Conservation (phyloP, 2,113 vertebrate genomes). For the Stegastes partitus region DNA sequence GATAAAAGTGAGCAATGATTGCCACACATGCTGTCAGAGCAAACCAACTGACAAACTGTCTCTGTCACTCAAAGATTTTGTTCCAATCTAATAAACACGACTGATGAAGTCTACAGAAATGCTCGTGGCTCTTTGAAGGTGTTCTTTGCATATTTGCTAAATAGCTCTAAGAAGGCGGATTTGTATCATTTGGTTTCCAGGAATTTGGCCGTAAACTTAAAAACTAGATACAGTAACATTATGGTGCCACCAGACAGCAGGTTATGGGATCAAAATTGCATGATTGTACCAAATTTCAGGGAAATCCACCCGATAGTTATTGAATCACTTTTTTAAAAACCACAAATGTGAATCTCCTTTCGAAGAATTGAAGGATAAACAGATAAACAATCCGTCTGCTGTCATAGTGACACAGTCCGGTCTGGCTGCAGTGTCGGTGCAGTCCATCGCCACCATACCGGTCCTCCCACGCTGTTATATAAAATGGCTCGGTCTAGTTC, state of each 20-base stretch:
- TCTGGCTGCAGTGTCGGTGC: conserved; percentile 18
- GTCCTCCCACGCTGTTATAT: conserved; percentile 20
- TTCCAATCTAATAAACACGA: too few relatives aligned
- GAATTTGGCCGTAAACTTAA: background rate
- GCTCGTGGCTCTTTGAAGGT: too few relatives aligned
- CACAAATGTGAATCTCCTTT: background rate
- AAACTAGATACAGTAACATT: too few relatives aligned
- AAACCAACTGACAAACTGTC: too few relatives aligned
- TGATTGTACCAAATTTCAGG: background rate
- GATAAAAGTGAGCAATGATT: too few relatives aligned
- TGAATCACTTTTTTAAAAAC: background rate
- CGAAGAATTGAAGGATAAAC: too few relatives aligned
- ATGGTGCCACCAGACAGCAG: background rate
- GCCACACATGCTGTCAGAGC: too few relatives aligned
- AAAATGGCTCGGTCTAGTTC: conserved; percentile 23
- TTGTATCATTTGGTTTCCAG: background rate
- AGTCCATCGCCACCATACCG: background rate
- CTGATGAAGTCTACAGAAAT: too few relatives aligned
- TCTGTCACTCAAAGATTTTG: too few relatives aligned
- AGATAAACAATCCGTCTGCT: too few relatives aligned
- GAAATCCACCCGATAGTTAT: background rate
- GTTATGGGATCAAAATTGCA: background rate
- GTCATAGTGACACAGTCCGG: background rate
- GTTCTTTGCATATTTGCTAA: too few relatives aligned
- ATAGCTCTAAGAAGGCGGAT: too few relatives aligned